Conservation (phyloP, 2,797 vertebrate species). For the Chelonia mydas region DNA sequence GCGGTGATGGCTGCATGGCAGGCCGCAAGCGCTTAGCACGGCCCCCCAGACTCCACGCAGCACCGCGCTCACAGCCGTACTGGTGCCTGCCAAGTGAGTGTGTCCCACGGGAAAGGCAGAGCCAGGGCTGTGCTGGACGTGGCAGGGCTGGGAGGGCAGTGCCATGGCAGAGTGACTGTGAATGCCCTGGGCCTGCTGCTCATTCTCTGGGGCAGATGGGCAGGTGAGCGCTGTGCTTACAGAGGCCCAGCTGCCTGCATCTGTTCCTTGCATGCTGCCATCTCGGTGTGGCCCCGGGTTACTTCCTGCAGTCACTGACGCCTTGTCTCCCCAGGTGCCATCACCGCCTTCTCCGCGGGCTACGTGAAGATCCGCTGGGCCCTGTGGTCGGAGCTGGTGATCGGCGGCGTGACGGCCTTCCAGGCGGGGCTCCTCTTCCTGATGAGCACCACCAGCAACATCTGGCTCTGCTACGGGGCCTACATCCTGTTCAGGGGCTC, state of each 20-base stretch:
- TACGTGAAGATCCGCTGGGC: constrained; percentile 91
- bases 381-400: constrained; percentile 92
- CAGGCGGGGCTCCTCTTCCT: constrained; percentile 91
- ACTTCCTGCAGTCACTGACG: too few species aligned
- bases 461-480: constrained; percentile 91
- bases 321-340: constrained; percentile 82
- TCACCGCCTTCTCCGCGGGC: constrained; percentile 87
- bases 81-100: neutral
- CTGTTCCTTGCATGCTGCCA: neutral
- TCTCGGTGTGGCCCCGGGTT: too few species aligned
- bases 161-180: too few species aligned
- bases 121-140: too few species aligned
- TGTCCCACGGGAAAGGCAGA: too few species aligned
- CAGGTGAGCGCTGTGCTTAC: neutral
- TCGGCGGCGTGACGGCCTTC: constrained; percentile 83
- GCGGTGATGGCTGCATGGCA: too few species aligned
- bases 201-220: too few species aligned
- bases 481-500: constrained; percentile 91
- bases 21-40: too few species aligned
- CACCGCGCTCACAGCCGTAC: too few species aligned
- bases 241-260: rapidly evolving
- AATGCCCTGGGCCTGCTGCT: too few species aligned
- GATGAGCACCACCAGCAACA: constrained; percentile 83
- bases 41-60: too few species aligned
- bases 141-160: too few species aligned